phyloP scores from a whole-genome alignment of 2,113 vertebrate species.

The Pituophis catenifer region DNA sequence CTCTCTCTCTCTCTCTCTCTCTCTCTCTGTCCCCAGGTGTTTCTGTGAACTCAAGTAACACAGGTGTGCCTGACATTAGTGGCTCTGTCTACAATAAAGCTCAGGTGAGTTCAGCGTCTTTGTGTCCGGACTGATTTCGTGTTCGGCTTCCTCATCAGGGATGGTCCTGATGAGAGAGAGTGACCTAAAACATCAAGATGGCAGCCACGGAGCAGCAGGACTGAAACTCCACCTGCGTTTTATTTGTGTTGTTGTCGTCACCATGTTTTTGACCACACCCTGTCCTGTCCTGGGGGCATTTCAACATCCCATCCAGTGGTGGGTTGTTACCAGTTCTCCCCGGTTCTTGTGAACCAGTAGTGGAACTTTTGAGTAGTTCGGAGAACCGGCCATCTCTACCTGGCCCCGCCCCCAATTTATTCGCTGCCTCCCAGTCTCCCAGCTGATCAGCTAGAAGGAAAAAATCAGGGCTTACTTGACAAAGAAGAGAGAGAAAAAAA shows the following conservation, averaged over 20 bases:
- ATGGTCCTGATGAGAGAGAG: background rate
- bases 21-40: constrained; percentile 71
- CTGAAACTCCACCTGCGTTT: background rate
- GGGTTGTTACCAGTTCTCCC: too few species aligned
- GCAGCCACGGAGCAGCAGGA: background rate
- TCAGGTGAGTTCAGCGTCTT: constrained; percentile 76
- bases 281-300: background rate
- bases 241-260: background rate
- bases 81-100: constrained; percentile 92
- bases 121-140: background rate
- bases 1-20: too few species aligned
- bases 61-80: constrained; percentile 89
- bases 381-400: too few species aligned
- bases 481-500: too few species aligned
- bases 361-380: too few species aligned
- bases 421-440: too few species aligned
- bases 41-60: constrained; percentile 84
- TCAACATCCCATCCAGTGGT: background rate
- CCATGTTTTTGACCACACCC: background rate
- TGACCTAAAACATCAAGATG: background rate
- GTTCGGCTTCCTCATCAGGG: background rate
- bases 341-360: too few species aligned
- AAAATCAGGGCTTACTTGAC: too few species aligned
- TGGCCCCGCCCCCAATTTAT: too few species aligned
- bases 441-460: too few species aligned